These are phyloP conservation scores for Paratilapia polleni DNA, from an alignment of 2,113 vertebrate species.

Conservation along the genomic window DNA sequence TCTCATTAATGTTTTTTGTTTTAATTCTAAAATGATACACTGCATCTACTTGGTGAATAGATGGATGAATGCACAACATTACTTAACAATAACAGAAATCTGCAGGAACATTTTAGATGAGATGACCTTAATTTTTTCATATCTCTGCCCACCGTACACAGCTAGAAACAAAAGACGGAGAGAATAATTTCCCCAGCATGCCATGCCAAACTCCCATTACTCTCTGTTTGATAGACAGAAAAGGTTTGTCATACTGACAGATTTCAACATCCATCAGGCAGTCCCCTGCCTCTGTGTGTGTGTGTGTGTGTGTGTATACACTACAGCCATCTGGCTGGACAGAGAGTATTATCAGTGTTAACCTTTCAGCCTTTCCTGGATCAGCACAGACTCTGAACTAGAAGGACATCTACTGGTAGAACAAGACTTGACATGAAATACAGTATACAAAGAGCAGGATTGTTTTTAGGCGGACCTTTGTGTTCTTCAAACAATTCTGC, in stretches of 20 bases:
- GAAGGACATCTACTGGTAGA: conserved; percentile 65
- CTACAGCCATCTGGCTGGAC: conserved; percentile 1
- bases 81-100: background rate
- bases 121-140: conserved; percentile 49
- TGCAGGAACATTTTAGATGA: conserved; percentile 25
- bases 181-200: background rate
- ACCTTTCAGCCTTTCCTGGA: background rate
- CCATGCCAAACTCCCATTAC: background rate
- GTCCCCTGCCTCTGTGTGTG: background rate
- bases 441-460: background rate
- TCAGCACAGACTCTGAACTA: conserved; percentile 27
- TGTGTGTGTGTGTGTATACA: background rate
- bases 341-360: background rate
- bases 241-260: conserved; percentile 22
- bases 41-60: background rate
- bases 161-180: background rate
- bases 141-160: background rate
- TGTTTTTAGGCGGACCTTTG: background rate
- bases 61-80: background rate
- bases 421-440: background rate
- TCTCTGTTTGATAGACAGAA: conserved; percentile 2
- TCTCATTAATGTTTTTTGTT: background rate
- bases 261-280: conserved; percentile 38
- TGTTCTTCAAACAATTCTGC: background rate
- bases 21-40: background rate